These are phyloP conservation scores for Ennomos erosarius DNA, from an alignment of 2,888 invertebrate species.

Conservation along the genomic window DNA sequence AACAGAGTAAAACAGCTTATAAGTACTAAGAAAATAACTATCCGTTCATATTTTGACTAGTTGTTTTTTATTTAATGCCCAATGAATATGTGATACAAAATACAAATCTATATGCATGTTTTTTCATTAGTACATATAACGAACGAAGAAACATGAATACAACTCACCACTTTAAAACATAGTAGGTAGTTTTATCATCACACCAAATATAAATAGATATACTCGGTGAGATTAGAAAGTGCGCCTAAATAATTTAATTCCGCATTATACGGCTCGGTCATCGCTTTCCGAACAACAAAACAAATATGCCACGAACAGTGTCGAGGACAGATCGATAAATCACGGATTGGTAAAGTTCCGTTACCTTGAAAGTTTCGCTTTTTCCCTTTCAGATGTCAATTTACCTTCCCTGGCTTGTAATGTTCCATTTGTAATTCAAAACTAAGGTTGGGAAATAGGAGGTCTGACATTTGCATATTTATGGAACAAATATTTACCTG, in stretches of 20 bases:
- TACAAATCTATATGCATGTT: too few relatives aligned
- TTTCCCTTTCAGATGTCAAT: conserved; percentile 44
- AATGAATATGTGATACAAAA: too few relatives aligned
- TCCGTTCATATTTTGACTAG: too few relatives aligned
- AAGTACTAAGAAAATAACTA: too few relatives aligned
- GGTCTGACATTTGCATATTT: conserved; percentile 1
- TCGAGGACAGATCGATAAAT: conserved; percentile 49
- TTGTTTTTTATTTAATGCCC: too few relatives aligned
- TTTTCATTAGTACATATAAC: too few relatives aligned
- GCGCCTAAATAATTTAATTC: conserved; percentile 19
- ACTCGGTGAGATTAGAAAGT: not conserved
- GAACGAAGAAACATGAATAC: too few relatives aligned
- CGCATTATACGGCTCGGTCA: conserved; percentile 17
- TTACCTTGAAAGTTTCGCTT: conserved; percentile 48
- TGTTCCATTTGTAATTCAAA: conserved; percentile 23
- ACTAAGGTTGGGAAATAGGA: conserved; percentile 1
- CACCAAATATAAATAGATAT: too few relatives aligned
- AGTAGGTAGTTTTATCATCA: too few relatives aligned
- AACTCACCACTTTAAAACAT: too few relatives aligned
- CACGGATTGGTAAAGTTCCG: conserved; percentile 46
- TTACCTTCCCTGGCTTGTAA: conserved; percentile 27
- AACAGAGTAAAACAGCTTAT: too few relatives aligned
- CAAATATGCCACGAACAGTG: conserved; percentile 24
- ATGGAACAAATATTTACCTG: too few relatives aligned
- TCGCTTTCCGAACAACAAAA: conserved; percentile 31